Base-by-base conservation (phyloP, 1,140 invertebrate genomes). In the Nylanderia fulva region DNA sequence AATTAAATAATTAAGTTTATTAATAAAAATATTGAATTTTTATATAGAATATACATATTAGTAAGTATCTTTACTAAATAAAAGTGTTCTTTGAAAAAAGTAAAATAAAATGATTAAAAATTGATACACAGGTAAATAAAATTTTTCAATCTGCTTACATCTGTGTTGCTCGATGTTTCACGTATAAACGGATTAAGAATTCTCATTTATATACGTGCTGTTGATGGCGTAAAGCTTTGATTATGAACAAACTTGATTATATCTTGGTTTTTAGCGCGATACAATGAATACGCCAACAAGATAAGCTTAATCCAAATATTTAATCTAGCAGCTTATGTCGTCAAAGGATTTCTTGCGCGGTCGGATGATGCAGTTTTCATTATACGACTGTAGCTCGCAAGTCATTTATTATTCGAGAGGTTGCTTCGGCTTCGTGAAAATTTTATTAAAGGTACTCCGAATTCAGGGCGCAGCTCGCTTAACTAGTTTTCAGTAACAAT, bases 281-380 rank as follows among this genome's bases (percentile, higher is more conserved):
- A 61, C 63, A 64, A 42, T 21, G 18, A 69, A 58, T 69, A 42
- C 29, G 42, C 48, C 58, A 82, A 75, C 48, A 88, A 85, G 39
- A 58, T 63, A 9, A 82, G 83, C 86, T 88, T 39, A 80, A 60
- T 36, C 63, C 24, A 18, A 64, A 82, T 85, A 80, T 45, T 86
- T 88, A 88, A 90, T 90, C 58, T 54, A 60, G 11, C 18, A 61
- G 85, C 76, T 85, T 74, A 83, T 56, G 54, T 85, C 56, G 56
- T 88, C 77, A 88, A 86, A 72, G 77, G 86, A 72, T 80, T 80
- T 80, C 68, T 88, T 85, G 61, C 84, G 29, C 54, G 29, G 64
- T 27, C 84, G 82, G 82, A 66, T 66, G 58, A 72, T 86, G 79
- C 80, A 85, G 86, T 88, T 88, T 88, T 69, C 61, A 85, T 39